phyloP scores from a whole-genome alignment of 2,113 vertebrate species.

The Shinisaurus crocodilurus region DNA sequence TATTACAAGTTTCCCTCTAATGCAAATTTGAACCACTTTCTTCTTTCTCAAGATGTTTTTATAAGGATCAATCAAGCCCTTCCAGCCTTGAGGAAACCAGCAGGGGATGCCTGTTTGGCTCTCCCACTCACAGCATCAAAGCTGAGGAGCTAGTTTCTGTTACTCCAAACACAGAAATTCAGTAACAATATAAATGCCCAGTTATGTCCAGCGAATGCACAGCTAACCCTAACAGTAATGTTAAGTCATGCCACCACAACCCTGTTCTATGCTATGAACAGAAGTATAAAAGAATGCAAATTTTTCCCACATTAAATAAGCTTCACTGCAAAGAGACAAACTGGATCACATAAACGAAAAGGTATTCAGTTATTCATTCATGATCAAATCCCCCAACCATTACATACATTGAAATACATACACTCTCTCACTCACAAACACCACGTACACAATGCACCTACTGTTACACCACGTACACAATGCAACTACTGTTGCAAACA shows the following conservation, averaged over 20 bases:
- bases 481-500: neutral
- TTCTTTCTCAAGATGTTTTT: neutral
- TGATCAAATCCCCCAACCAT: neutral
- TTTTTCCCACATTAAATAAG: neutral
- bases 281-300: neutral
- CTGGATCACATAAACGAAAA: neutral
- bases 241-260: neutral
- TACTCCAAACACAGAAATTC: neutral
- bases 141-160: neutral
- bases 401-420: neutral
- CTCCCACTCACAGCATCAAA: neutral
- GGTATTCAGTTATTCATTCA: neutral
- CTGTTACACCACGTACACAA: no score
- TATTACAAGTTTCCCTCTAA: neutral
- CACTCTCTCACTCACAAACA: neutral
- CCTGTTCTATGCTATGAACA: neutral
- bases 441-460: no score
- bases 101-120: neutral
- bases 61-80: neutral
- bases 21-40: neutral
- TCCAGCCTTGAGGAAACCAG: neutral
- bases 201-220: neutral
- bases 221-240: neutral
- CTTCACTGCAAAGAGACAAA: neutral
- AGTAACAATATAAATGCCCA: neutral